A percentile compares a stretch with the other conserved stretches of the same genome.
Conservation (phyloP, 2,888 invertebrate species). For the Prenolepis imparis region DNA sequence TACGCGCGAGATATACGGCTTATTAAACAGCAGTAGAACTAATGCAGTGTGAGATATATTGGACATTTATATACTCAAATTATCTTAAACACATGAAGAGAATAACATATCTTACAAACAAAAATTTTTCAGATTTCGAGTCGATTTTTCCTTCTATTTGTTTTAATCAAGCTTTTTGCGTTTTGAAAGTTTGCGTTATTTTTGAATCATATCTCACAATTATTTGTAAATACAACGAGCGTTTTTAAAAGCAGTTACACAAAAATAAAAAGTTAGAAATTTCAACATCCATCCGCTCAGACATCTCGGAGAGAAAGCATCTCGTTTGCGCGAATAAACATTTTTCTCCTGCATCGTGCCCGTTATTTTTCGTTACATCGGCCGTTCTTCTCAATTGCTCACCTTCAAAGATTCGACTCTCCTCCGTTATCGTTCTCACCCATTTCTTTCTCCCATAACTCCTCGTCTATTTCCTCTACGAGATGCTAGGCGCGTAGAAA, state of each 20-base stretch:
- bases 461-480: conserved; percentile 46
- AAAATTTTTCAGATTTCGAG: neutral
- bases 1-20: neutral
- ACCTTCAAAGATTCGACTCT: conserved; percentile 70
- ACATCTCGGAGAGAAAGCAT: conserved; percentile 34
- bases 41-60: neutral
- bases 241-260: neutral
- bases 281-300: conserved; percentile 3
- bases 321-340: conserved; percentile 60
- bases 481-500: conserved; percentile 20
- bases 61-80: neutral
- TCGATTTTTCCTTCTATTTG: neutral
- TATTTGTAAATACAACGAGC: neutral
- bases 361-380: conserved; percentile 77
- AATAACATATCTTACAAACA: neutral
- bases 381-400: conserved; percentile 80
- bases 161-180: neutral
- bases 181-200: neutral
- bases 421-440: conserved; percentile 67
- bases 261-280: conserved; percentile 30
- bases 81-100: neutral
- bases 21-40: neutral
- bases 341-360: conserved; percentile 59
- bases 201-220: conserved; percentile 1
- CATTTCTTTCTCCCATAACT: conserved; percentile 46